Conservation (phyloP, 2,888 invertebrate species). For the Eustalomyia histrio region DNA sequence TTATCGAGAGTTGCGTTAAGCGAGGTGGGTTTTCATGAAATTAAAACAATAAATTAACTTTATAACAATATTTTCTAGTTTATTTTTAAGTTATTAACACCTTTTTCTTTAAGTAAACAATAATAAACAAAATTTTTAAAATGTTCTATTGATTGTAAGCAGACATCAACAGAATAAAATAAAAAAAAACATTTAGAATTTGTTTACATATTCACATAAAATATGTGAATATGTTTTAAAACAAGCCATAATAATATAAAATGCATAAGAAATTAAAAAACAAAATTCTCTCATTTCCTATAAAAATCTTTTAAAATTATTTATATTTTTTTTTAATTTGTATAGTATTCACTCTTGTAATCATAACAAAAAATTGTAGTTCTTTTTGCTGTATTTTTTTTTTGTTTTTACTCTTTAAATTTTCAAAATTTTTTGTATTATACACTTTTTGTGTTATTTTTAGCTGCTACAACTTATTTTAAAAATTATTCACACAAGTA, state of each 20-base stretch:
- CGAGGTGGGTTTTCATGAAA: not conserved
- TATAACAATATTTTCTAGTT: no score
- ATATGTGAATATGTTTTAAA: not conserved
- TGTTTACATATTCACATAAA: slow-evolving; percentile 17
- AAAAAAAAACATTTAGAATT: slow-evolving; percentile 7
- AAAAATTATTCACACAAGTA: slow-evolving; percentile 23
- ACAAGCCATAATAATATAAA: slow-evolving; percentile 34
- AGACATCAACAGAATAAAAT: slow-evolving; percentile 21
- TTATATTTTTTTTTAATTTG: not conserved
- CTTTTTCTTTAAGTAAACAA: not conserved
- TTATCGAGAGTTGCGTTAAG: no score
- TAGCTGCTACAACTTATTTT: slow-evolving; percentile 14
- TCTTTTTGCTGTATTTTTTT: not conserved
- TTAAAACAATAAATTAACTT: not conserved
- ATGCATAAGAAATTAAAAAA: slow-evolving; percentile 4
- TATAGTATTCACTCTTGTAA: not conserved
- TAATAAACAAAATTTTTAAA: not conserved
- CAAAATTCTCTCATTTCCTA: not conserved
- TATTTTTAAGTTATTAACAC: no score
- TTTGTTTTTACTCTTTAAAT: slow-evolving; percentile 2
- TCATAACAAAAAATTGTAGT: not conserved
- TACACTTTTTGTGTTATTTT: slow-evolving; percentile 16
- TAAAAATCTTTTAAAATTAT: not conserved
- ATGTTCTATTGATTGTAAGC: not conserved
- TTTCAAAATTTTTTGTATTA: not conserved